Evolutionary conservation across 1,140 invertebrate genomes (phyloP), one percentile per base, ranked within the genome.

Genomic region (Platorchestia sp.): DNA sequence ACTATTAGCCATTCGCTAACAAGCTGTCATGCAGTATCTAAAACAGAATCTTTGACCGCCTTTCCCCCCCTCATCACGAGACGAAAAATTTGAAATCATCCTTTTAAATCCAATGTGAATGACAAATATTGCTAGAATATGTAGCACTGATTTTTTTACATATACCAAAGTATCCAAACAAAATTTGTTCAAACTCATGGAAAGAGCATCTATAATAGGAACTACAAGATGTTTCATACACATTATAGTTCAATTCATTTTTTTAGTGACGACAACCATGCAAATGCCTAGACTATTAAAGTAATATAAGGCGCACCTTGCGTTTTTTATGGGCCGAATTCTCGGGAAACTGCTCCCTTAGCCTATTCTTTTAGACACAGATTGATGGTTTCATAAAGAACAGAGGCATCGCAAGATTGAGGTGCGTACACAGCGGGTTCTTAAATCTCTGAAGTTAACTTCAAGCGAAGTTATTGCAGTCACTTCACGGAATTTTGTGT

Each of bases 361-460:
- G 59, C 36, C 59, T 75, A 75, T 75, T 75, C 27, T 27, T 75
- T 75, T 22, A 75, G 59, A 75, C 59, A 75, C 59, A 75, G 59
- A 75, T 75, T 75, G 59, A 75, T 75, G 59, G 59, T 27, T 75
- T 75, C 59, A 75, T 75, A 75, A 75, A 75, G 59, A 75, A 75
- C 59, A 27, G 59, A 75, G 59, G 59, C 59, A 19, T 75, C 59
- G 36, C 59, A 75, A 75, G 59, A 75, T 75, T 75, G 59, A 75
- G 59, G 59, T 75, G 59, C 59, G 27, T 27, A 75, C 36, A 22
- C 27, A 75, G 10, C 27, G 59, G 10, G 59, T 75, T 75, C 59
- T 75, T 75, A 19, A 75, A 75, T 75, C 59, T 36, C 59, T 75
- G 59, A 75, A 75, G 59, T 75, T 75, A 22, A 75, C 59, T 75